Evolutionary conservation across 1,140 invertebrate species (phyloP).

Genomic region (Amphibalanus amphitrite): DNA sequence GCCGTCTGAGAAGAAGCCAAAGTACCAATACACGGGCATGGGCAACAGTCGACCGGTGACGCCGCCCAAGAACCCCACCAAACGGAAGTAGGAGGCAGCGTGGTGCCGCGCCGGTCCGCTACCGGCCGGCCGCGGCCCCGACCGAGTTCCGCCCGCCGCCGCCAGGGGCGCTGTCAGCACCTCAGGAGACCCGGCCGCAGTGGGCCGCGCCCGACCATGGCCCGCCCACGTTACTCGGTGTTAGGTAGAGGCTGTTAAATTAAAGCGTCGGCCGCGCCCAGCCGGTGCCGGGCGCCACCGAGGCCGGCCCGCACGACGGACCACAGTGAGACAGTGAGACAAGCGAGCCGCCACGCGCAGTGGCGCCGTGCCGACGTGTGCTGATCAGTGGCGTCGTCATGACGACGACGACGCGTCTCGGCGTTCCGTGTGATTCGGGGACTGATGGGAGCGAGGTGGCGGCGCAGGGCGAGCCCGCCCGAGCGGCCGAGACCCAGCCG

Average conservation of each 20-base stretch:
- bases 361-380: too few relatives aligned
- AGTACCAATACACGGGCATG: constrained; percentile 70
- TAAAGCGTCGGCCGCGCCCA: constrained; percentile 60
- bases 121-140: too few relatives aligned
- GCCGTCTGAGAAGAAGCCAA: constrained; percentile 96
- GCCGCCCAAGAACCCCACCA: not conserved
- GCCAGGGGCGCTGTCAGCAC: not conserved
- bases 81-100: constrained; percentile 3
- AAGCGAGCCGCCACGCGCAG: too few relatives aligned
- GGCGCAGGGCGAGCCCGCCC: too few relatives aligned
- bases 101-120: not conserved
- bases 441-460: too few relatives aligned
- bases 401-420: too few relatives aligned
- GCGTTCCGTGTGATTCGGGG: too few relatives aligned
- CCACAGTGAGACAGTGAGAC: not conserved
- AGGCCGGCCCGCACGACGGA: not conserved
- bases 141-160: not conserved
- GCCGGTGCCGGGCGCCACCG: constrained; percentile 39
- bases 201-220: too few relatives aligned
- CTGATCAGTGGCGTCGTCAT: too few relatives aligned
- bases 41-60: not conserved
- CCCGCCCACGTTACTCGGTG: constrained; percentile 40
- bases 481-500: too few relatives aligned
- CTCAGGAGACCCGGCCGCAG: not conserved
- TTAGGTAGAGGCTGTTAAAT: constrained; percentile 51